A percentile compares a stretch with the other conserved stretches of the same genome.
phyloP scores from a whole-genome alignment of 2,797 vertebrate species.

The Glyptemys insculpta region DNA sequence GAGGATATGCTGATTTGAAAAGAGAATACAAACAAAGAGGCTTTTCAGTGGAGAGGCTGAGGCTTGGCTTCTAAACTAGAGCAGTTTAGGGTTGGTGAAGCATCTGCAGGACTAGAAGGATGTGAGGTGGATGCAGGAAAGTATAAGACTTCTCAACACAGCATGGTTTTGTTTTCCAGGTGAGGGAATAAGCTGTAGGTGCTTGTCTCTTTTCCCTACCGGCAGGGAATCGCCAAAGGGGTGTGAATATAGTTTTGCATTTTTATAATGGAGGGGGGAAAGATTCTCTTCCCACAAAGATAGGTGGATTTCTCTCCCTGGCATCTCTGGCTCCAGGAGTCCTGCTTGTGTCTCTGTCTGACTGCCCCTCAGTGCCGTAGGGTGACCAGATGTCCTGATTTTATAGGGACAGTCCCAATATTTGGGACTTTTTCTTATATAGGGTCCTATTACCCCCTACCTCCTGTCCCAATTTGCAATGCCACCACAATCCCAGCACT shows the following conservation, averaged over 20 bases:
- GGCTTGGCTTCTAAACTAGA: constrained; percentile 81
- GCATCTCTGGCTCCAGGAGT: not conserved
- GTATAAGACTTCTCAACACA: constrained; percentile 76
- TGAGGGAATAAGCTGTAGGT: constrained; percentile 60
- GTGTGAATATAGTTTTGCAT: not conserved
- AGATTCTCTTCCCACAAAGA: not conserved
- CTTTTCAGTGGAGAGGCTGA: constrained; percentile 82
- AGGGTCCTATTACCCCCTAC: too few relatives aligned
- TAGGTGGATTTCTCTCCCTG: not conserved
- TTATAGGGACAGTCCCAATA: too few relatives aligned
- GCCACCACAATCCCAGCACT: not conserved
- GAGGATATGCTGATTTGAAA: constrained; percentile 83
- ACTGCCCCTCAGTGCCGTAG: not conserved
- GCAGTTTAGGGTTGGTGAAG: constrained; percentile 79
- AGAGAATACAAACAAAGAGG: constrained; percentile 84
- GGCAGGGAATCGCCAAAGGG: constrained; percentile 27
- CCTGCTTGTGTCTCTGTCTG: not conserved
- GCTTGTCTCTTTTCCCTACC: constrained; percentile 44
- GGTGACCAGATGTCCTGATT: too few relatives aligned
- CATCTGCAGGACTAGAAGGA: constrained; percentile 76
- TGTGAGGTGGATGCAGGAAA: constrained; percentile 65
- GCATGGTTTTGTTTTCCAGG: constrained; percentile 73
- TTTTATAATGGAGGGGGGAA: constrained; percentile 5
- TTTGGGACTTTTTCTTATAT: too few relatives aligned
- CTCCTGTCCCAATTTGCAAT: too few relatives aligned